These are phyloP conservation scores for Hylia prasina DNA, from an alignment of 2,113 vertebrate species.

Conservation along the genomic window DNA sequence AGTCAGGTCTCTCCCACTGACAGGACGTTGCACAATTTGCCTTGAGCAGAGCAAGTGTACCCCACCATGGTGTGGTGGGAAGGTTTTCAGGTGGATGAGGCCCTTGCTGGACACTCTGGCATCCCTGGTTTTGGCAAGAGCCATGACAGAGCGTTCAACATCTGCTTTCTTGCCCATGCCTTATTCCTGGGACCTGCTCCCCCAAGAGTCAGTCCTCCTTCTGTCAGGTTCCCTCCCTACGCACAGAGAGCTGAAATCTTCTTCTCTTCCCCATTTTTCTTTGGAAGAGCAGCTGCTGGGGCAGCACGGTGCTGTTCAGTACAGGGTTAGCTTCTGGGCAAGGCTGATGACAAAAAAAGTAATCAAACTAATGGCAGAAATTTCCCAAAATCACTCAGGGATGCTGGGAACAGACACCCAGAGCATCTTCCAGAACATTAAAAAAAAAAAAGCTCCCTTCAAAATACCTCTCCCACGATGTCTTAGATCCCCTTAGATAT, in stretches of 20 bases:
- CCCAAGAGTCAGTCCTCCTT: not conserved
- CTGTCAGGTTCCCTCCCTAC: not conserved
- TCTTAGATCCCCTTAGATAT: slow-evolving; percentile 8
- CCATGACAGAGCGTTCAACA: not conserved
- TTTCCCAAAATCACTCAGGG: not conserved
- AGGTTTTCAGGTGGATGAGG: not conserved
- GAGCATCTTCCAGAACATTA: not conserved
- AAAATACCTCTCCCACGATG: not conserved
- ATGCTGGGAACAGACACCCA: not conserved
- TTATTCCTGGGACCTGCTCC: not conserved
- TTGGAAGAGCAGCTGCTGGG: not conserved
- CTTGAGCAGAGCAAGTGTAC: not conserved
- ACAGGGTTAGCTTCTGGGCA: not conserved
- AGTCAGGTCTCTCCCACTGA: not conserved
- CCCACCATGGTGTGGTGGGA: not conserved
- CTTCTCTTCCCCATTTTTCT: not conserved
- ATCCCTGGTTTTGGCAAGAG: not conserved
- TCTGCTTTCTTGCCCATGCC: accelerated
- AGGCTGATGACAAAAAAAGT: not conserved
- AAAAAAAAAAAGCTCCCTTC: not conserved
- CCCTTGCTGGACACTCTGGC: not conserved
- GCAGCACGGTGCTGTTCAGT: not conserved
- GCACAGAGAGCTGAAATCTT: not conserved
- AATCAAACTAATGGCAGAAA: not conserved
- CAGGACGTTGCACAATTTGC: accelerated